Evolutionary conservation across 1,140 invertebrate species (phyloP), one percentile per base, ranked within the genome.

Genomic region (Drosophila erecta): DNA sequence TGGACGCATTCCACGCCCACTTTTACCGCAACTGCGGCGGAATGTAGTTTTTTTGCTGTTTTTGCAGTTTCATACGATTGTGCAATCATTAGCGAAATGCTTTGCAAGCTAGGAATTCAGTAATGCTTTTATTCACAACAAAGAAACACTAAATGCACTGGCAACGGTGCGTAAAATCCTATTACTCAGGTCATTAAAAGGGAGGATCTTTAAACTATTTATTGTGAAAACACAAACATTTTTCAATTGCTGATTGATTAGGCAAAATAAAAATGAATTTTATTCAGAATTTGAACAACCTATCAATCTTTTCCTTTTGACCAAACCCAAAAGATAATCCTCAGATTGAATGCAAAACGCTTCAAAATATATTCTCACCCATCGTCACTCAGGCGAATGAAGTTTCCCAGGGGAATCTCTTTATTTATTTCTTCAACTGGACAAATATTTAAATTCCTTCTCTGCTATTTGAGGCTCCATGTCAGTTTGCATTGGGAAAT

Each of bases 401-500:
- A 44, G 27, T 17, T 38, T 10, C 27, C 35, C 35, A 11, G 5
- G 14, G 56, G 7, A 11, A 33, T 49, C 12, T 40, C 1, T 11
- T 20, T 40, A n/a, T 35, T 3, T 17, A 10, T 24, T 24, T 11
- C 12, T 24, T 11, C 12, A 24, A 11, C 35, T 20, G 20, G 40
- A 71, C 54, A 59, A 51, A 71, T 59, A 74, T 74, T 51, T 50
- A 66, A 72, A 54, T 67, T 43, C 38, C 24, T 33, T 43, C 22
- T 30, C 14, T 15, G 50, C 35, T 57, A 79, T 70, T 72, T 62
- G 60, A 61, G 62, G 59, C 59, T 44, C 35, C 76, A 60, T 60
- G 47, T 79, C 65, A 62, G 77, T 81, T 81, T 76, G 40, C 66
- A 49, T 77, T 65, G 58, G 66, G 37, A 76, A 77, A 81, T 81